Evolutionary conservation across 2,113 vertebrate genomes (phyloP).

Genomic region (Baryphthengus martii): DNA sequence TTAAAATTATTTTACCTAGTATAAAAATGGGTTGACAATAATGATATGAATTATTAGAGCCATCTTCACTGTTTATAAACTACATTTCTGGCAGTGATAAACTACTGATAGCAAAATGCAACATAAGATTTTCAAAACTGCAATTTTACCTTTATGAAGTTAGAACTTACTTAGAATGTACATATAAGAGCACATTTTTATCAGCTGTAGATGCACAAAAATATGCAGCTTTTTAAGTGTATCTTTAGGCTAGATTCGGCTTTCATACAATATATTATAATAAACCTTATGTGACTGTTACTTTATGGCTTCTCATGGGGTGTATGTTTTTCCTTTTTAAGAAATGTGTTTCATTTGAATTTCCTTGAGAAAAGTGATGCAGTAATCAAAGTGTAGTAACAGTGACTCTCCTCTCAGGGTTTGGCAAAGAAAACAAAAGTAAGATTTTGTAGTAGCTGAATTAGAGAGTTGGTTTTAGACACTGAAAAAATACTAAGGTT

Average conservation of each 20-base stretch:
- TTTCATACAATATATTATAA: background rate
- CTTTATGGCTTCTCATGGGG: background rate
- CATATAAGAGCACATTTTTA: background rate
- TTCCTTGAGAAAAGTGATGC: background rate
- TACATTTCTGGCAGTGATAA: fast-evolving
- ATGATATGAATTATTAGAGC: background rate
- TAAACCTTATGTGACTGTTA: background rate
- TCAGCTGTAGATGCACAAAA: background rate
- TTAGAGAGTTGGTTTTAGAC: background rate
- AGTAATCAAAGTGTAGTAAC: background rate
- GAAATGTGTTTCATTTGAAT: background rate
- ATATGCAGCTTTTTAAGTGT: background rate
- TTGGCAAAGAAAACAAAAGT: background rate
- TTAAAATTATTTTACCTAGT: background rate
- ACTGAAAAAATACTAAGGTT: background rate
- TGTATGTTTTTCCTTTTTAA: background rate
- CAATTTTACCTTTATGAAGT: background rate
- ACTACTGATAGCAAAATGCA: background rate
- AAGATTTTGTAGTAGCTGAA: background rate
- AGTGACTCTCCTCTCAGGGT: background rate
- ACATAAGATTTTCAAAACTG: background rate
- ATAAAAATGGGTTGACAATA: background rate
- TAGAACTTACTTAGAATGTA: background rate
- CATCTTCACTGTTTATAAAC: background rate
- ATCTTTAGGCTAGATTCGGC: background rate